A percentile compares a stretch with the other conserved stretches of the same genome.
phyloP scores from a whole-genome alignment of 2,888 invertebrate genomes.

The Erebia aethiops region DNA sequence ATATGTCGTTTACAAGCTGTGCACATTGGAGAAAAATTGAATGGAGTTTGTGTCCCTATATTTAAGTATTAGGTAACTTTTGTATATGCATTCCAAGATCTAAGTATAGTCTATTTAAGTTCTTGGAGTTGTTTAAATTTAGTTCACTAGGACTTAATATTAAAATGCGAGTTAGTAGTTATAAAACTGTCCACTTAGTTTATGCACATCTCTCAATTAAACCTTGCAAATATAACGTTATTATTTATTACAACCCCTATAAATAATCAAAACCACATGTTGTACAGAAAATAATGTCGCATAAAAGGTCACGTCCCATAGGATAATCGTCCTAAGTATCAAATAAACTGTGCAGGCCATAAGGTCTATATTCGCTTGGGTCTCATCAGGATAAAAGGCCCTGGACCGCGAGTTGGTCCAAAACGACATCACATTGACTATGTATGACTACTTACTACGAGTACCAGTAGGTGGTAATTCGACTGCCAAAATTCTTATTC shows the following conservation, averaged over 20 bases:
- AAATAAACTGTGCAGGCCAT: constrained; percentile 38
- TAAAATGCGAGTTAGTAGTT: too few relatives aligned
- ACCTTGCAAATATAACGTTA: too few relatives aligned
- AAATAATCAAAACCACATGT: constrained; percentile 1
- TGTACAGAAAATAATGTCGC: not conserved
- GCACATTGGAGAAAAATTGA: not conserved
- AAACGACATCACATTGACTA: constrained; percentile 63
- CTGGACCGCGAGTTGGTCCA: constrained; percentile 46
- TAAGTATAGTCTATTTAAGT: too few relatives aligned
- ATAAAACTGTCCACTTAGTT: too few relatives aligned
- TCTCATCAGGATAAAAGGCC: constrained; percentile 67
- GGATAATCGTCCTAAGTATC: constrained; percentile 23
- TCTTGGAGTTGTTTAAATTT: too few relatives aligned
- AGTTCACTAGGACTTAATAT: too few relatives aligned
- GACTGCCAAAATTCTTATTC: constrained; percentile 23
- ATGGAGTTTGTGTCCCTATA: not conserved
- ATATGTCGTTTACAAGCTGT: not conserved
- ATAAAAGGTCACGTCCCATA: not conserved
- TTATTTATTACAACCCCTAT: not conserved
- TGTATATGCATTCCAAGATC: too few relatives aligned
- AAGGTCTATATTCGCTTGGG: constrained; percentile 44
- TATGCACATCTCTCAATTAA: too few relatives aligned
- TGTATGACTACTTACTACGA: constrained; percentile 53
- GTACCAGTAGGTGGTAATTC: constrained; percentile 4
- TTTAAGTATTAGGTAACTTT: too few relatives aligned